phyloP scores from a whole-genome alignment of 2,888 invertebrate genomes.

The Steinernema carpocapsae region DNA sequence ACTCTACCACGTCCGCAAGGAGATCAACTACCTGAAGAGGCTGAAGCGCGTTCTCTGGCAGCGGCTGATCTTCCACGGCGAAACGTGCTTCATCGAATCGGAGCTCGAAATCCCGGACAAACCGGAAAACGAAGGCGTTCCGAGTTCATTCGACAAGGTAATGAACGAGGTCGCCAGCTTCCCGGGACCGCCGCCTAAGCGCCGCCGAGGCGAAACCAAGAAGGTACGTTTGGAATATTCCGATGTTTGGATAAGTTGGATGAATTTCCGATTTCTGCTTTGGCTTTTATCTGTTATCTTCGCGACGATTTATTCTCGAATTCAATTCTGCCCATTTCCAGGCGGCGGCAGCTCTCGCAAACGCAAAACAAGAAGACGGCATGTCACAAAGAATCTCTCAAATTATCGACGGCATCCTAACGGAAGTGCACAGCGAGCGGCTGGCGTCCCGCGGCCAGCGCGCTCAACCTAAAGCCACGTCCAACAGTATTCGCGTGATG shows the following conservation, averaged over 20 bases:
- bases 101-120: constrained; percentile 25
- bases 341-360: not conserved
- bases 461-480: not conserved
- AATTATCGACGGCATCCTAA: constrained; percentile 16
- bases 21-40: constrained; percentile 12
- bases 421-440: constrained; percentile 14
- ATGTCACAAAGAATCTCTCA: not conserved
- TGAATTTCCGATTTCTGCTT: not conserved
- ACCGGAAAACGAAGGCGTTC: not conserved
- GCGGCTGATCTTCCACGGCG: constrained; percentile 21
- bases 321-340: not conserved
- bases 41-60: constrained; percentile 25
- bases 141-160: constrained; percentile 20
- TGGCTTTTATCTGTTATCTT: too few relatives aligned
- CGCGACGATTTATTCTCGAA: too few relatives aligned
- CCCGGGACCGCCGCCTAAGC: not conserved
- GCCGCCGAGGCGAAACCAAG: not conserved
- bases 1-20: constrained; percentile 26
- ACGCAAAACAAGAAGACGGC: constrained; percentile 12
- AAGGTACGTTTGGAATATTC: not conserved
- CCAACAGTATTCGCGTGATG: constrained; percentile 14
- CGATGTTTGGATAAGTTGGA: not conserved
- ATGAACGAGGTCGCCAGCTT: constrained; percentile 20
- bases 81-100: constrained; percentile 20
- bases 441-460: not conserved